Conservation (phyloP, 2,888 invertebrate species). For the Aelia acuminata region DNA sequence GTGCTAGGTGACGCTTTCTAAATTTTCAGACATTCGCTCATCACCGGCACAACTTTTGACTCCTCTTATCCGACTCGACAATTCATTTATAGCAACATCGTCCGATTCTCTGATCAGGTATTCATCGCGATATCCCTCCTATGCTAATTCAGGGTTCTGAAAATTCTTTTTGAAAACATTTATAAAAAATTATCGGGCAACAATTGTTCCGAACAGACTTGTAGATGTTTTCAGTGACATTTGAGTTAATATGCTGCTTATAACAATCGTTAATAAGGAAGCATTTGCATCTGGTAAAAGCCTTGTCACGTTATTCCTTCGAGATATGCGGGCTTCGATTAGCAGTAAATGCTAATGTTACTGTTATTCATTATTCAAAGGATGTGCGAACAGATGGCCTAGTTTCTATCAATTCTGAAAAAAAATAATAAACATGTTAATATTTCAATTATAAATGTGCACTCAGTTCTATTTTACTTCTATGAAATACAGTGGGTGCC, state of each 20-base stretch:
- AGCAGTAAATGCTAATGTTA: slow-evolving; percentile 23
- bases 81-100: too few relatives aligned
- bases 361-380: slow-evolving; percentile 32
- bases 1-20: too few relatives aligned
- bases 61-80: too few relatives aligned
- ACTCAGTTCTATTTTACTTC: too few relatives aligned
- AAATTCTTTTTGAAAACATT: neutral
- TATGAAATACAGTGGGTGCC: too few relatives aligned
- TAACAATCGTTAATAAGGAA: slow-evolving; percentile 3
- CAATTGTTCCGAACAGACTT: neutral
- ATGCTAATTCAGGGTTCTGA: neutral
- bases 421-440: neutral
- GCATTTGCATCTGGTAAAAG: slow-evolving; percentile 11
- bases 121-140: neutral
- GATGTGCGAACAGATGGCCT: slow-evolving; percentile 26
- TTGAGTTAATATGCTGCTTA: neutral
- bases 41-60: too few relatives aligned
- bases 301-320: neutral
- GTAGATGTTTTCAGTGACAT: neutral
- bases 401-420: slow-evolving; percentile 1
- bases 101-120: too few relatives aligned
- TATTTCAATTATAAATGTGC: neutral
- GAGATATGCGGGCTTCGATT: neutral
- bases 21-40: too few relatives aligned
- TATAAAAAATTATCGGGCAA: neutral